phyloP scores from a whole-genome alignment of 2,113 vertebrate genomes.

The Condylura cristata region DNA sequence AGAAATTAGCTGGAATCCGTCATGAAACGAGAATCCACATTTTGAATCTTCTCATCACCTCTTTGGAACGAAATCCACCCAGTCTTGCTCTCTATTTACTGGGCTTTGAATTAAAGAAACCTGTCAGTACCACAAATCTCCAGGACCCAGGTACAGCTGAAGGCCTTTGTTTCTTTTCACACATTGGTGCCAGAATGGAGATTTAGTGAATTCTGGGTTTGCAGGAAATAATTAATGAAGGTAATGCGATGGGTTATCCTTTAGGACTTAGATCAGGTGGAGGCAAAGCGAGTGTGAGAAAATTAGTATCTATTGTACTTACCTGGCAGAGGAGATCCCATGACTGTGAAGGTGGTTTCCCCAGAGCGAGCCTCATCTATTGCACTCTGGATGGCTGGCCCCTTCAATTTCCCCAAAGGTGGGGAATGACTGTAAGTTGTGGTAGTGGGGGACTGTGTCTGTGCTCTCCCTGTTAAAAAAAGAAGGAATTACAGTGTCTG shows the following conservation, averaged over 20 bases:
- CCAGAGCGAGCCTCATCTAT: too few species aligned
- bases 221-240: background rate
- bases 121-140: constrained; percentile 95
- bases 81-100: constrained; percentile 95
- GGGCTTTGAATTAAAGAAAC: constrained; percentile 97
- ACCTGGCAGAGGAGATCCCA: too few species aligned
- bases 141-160: constrained; percentile 93
- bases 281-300: background rate
- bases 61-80: constrained; percentile 94
- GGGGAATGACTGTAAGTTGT: too few species aligned
- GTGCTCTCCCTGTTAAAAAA: too few species aligned
- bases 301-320: background rate
- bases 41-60: constrained; percentile 97
- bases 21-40: constrained; percentile 98
- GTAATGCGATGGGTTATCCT: background rate
- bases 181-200: background rate
- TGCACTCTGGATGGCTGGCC: too few species aligned
- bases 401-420: too few species aligned
- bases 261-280: background rate
- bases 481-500: background rate
- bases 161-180: background rate
- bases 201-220: background rate
- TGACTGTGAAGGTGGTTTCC: too few species aligned
- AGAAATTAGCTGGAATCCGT: constrained; percentile 88
- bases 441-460: too few species aligned